These are phyloP conservation scores for Pedetes capensis DNA, from an alignment of 2,113 vertebrate genomes.

Conservation along the genomic window DNA sequence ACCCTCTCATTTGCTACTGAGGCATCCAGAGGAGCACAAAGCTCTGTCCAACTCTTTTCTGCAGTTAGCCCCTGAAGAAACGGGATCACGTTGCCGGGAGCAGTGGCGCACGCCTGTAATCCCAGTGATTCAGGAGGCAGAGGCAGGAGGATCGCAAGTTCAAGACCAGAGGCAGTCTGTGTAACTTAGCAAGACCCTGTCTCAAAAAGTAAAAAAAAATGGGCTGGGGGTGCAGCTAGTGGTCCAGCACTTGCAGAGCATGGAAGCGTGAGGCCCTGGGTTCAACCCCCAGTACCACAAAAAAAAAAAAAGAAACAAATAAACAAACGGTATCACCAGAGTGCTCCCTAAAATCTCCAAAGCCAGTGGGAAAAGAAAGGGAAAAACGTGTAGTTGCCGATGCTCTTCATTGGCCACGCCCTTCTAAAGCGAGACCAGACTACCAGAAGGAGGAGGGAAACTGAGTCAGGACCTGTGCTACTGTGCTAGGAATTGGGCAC, in stretches of 20 bases:
- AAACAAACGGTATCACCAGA: background rate
- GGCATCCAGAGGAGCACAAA: background rate
- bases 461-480: rapidly evolving
- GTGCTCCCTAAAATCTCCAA: background rate
- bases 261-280: too few relatives aligned
- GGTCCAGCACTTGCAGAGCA: too few relatives aligned
- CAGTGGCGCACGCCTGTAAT: too few relatives aligned
- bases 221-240: too few relatives aligned
- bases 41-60: background rate
- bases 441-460: background rate
- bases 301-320: too few relatives aligned
- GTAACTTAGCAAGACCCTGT: too few relatives aligned
- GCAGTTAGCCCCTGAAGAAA: background rate
- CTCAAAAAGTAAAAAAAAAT: too few relatives aligned
- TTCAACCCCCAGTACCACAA: too few relatives aligned
- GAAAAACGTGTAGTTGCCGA: background rate
- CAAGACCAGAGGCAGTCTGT: too few relatives aligned
- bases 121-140: too few relatives aligned
- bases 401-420: background rate
- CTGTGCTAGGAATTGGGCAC: background rate
- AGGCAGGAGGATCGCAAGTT: too few relatives aligned
- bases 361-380: background rate
- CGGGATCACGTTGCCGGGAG: too few relatives aligned
- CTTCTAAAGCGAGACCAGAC: background rate
- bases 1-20: background rate